These are phyloP conservation scores for Indicator indicator DNA, from an alignment of 2,113 vertebrate species.

Conservation along the genomic window DNA sequence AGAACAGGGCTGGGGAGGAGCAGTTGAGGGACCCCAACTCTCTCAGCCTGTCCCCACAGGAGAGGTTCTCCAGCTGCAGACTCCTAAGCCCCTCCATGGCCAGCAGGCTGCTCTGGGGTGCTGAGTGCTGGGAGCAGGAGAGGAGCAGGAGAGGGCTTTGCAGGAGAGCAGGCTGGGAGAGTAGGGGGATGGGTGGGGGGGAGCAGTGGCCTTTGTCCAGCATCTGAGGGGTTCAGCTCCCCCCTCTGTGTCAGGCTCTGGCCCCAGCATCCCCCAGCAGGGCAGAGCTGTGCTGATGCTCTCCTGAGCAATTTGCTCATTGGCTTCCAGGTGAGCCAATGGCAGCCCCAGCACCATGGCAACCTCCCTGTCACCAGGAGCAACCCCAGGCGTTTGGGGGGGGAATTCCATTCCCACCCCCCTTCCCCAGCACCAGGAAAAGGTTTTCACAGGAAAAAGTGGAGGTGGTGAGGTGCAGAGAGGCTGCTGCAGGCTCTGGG, in stretches of 20 bases:
- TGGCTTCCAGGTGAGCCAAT: conserved; percentile 87
- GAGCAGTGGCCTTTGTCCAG: neutral
- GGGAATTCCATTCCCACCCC: neutral
- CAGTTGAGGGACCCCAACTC: too few species aligned
- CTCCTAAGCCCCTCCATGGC: too few species aligned
- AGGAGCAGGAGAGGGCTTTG: neutral
- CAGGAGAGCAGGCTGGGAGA: neutral
- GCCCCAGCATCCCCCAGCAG: neutral
- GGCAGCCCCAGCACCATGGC: conserved; percentile 85
- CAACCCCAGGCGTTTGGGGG: conserved; percentile 76
- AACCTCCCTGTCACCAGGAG: conserved; percentile 91
- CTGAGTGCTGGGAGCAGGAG: neutral
- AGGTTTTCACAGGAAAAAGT: neutral
- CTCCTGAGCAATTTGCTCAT: conserved; percentile 69
- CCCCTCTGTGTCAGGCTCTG: neutral
- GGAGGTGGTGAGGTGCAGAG: neutral
- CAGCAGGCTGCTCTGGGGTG: too few species aligned
- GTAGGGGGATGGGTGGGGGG: too few species aligned
- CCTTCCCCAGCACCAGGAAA: neutral
- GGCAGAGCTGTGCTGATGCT: conserved; percentile 7
- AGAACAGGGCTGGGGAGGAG: too few species aligned
- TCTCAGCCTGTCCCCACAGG: too few species aligned
- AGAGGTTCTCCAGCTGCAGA: too few species aligned
- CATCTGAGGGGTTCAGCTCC: neutral
- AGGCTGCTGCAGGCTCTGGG: neutral